A percentile compares a stretch with the other conserved stretches of the same genome.
These are phyloP conservation scores for Adineta ricciae DNA, from an alignment of 2,888 invertebrate species.

Conservation along the genomic window DNA sequence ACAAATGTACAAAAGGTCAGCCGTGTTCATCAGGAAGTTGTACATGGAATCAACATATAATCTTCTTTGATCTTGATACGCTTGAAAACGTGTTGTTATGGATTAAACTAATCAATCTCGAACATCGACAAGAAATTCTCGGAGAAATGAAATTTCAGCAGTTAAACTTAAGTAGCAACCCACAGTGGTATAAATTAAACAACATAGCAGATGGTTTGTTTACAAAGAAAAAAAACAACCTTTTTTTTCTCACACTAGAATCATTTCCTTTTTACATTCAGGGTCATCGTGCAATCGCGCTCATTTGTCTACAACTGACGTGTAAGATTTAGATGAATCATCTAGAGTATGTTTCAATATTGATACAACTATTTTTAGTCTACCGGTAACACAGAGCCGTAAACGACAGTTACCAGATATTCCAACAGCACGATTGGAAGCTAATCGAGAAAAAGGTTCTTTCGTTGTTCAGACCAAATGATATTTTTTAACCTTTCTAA, in stretches of 20 bases:
- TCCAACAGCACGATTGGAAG: background rate
- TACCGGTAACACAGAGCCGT: background rate
- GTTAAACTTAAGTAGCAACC: background rate
- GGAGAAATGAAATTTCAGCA: background rate
- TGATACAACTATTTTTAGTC: no score
- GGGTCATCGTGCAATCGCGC: background rate
- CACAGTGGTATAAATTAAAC: background rate
- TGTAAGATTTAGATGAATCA: background rate
- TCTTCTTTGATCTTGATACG: background rate
- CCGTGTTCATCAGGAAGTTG: background rate
- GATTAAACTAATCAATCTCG: background rate
- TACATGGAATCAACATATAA: conserved; percentile 10
- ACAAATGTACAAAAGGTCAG: conserved; percentile 7
- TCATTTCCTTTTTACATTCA: background rate
- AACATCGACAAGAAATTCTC: background rate
- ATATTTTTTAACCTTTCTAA: background rate
- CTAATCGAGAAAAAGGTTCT: conserved; percentile 26
- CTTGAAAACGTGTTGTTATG: background rate
- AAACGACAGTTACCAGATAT: conserved; percentile 30
- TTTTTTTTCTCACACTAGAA: no score
- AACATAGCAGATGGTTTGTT: background rate
- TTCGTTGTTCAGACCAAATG: no score
- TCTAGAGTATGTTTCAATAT: background rate
- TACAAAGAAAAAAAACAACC: no score
- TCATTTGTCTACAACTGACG: background rate